These are phyloP conservation scores for Telmatochromis brichardi DNA, from an alignment of 2,113 vertebrate species.

Conservation along the genomic window DNA sequence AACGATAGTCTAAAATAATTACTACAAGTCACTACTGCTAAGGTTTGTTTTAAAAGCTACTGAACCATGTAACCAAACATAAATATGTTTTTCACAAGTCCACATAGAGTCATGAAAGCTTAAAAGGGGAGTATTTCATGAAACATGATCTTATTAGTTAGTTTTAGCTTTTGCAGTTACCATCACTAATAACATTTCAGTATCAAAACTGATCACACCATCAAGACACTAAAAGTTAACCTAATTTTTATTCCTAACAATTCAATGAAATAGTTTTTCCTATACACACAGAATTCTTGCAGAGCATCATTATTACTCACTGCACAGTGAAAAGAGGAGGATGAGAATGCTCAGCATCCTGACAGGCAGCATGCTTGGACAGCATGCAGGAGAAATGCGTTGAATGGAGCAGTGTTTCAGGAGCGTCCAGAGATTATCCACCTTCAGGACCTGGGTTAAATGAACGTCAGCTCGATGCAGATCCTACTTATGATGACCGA, in stretches of 20 bases:
- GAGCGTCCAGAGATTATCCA: background rate
- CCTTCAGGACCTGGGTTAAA: background rate
- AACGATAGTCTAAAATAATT: background rate
- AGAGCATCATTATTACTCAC: constrained; percentile 47
- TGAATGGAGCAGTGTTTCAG: background rate
- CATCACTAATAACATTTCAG: background rate
- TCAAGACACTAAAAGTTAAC: background rate
- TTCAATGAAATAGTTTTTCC: background rate
- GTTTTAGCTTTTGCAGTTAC: background rate
- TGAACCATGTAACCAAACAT: background rate
- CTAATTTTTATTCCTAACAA: background rate
- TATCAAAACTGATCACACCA: background rate
- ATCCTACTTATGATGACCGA: background rate
- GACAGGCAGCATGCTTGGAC: background rate
- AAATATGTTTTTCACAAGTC: background rate
- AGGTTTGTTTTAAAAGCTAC: background rate
- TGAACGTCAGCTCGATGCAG: background rate
- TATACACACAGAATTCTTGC: background rate
- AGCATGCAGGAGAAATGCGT: background rate
- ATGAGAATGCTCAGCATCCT: constrained; percentile 7
- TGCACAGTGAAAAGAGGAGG: background rate
- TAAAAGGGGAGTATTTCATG: background rate
- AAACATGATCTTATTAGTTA: background rate
- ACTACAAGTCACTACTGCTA: background rate
- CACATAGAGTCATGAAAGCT: background rate